Evolutionary conservation across 2,888 invertebrate genomes (phyloP).

Genomic region (Microdon myrmicae): DNA sequence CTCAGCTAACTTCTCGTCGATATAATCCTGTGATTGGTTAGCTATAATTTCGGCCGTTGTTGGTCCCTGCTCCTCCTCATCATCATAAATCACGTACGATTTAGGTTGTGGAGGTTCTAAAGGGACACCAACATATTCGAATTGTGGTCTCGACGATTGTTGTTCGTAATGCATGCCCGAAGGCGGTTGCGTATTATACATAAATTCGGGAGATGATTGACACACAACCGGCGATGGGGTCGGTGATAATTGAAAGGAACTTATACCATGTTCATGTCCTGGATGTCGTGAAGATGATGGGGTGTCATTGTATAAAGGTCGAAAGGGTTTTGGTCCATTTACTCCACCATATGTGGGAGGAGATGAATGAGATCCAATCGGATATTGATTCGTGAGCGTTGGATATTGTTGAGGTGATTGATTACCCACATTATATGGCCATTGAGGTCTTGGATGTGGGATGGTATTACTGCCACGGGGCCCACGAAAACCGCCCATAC

Average conservation of each 20-base stretch:
- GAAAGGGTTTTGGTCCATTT: conserved; percentile 67
- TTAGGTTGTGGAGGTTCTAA: conserved; percentile 77
- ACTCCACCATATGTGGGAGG: conserved; percentile 52
- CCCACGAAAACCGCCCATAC: conserved; percentile 66
- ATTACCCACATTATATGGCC: conserved; percentile 68
- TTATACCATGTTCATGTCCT: conserved; percentile 58
- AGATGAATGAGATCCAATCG: conserved; percentile 55
- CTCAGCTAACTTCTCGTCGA: conserved; percentile 92
- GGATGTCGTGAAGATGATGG: conserved; percentile 66
- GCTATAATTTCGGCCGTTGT: conserved; percentile 93
- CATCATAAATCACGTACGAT: conserved; percentile 71
- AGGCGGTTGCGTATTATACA: conserved; percentile 71
- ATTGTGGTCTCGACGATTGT: conserved; percentile 56
- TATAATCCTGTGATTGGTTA: conserved; percentile 92
- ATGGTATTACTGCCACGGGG: conserved; percentile 67
- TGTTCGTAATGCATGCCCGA: conserved; percentile 61
- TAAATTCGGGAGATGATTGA: conserved; percentile 72
- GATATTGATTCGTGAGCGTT: conserved; percentile 54
- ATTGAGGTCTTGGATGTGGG: conserved; percentile 75
- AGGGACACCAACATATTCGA: conserved; percentile 74
- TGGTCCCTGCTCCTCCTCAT: conserved; percentile 81
- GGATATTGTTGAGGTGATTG: conserved; percentile 65
- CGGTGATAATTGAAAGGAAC: conserved; percentile 68
- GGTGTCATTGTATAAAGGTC: conserved; percentile 66
- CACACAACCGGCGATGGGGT: conserved; percentile 72